Conservation (phyloP, 2,113 vertebrate genomes). For the Mobula hypostoma region DNA sequence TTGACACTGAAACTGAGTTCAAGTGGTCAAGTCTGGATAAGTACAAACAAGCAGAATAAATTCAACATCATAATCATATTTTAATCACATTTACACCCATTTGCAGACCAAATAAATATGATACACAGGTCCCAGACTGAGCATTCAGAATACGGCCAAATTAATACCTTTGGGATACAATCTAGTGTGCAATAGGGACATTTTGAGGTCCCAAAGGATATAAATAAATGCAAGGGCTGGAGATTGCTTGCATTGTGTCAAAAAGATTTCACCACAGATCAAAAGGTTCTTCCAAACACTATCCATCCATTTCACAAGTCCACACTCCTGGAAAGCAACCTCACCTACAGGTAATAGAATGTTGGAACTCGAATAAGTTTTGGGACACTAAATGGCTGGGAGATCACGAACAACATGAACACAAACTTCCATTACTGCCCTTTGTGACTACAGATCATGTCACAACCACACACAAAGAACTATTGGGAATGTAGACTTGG, state of each 20-base stretch:
- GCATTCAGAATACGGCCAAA: background rate
- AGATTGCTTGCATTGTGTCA: background rate
- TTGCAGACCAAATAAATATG: background rate
- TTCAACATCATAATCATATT: background rate
- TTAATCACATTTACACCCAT: background rate
- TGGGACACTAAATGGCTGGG: background rate
- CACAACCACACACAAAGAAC: no score
- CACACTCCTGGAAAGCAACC: no score
- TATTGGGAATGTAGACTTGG: no score
- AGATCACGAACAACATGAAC: background rate
- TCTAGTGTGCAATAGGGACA: background rate
- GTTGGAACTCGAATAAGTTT: background rate
- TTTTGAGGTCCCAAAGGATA: background rate
- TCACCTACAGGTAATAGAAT: no score
- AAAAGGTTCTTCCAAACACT: background rate
- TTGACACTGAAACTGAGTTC: background rate
- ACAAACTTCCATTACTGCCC: background rate
- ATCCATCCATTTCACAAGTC: no score
- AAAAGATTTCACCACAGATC: background rate
- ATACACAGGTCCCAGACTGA: background rate
- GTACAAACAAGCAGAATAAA: background rate
- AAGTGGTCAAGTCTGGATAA: background rate
- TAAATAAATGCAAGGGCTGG: background rate
- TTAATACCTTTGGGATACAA: background rate
- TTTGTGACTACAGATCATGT: background rate